Evolutionary conservation across 2,888 invertebrate genomes (phyloP).

Genomic region (Atherix ibis): DNA sequence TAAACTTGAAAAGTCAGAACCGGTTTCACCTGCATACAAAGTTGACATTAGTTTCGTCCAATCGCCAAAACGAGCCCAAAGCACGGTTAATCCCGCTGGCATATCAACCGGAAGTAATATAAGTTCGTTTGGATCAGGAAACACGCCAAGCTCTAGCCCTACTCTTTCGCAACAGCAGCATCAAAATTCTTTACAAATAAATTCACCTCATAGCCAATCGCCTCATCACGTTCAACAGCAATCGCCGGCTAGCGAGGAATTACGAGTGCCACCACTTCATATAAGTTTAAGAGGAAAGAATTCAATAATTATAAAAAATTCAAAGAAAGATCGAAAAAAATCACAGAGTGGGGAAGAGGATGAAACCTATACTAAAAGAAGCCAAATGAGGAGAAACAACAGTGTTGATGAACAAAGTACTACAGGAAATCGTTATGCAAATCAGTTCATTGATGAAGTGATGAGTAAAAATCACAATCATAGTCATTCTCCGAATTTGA

Average conservation of each 20-base stretch:
- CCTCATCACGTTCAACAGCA: too few relatives aligned
- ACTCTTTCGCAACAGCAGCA: slow-evolving; percentile 2
- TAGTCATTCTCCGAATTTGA: slow-evolving; percentile 16
- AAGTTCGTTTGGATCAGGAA: slow-evolving; percentile 6
- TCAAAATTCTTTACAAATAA: slow-evolving; percentile 2
- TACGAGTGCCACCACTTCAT: slow-evolving; percentile 74
- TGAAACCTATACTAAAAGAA: slow-evolving; percentile 33
- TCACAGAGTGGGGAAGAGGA: slow-evolving; percentile 36
- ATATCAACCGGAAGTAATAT: slow-evolving; percentile 5
- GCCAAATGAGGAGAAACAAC: slow-evolving; percentile 28
- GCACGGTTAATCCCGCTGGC: slow-evolving; percentile 13
- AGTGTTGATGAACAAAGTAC: slow-evolving; percentile 26
- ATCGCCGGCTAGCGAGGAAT: slow-evolving; percentile 40
- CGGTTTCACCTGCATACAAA: slow-evolving; percentile 62
- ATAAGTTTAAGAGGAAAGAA: slow-evolving; percentile 73
- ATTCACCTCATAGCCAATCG: slow-evolving; percentile 10
- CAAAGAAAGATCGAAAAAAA: slow-evolving; percentile 51
- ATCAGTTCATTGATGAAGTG: not conserved
- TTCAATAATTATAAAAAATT: slow-evolving; percentile 68
- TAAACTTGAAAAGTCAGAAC: slow-evolving; percentile 71
- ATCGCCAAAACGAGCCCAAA: slow-evolving; percentile 27
- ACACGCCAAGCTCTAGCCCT: slow-evolving; percentile 11
- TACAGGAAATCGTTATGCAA: not conserved
- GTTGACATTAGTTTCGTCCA: slow-evolving; percentile 62
- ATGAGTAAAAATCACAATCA: slow-evolving; percentile 32